A percentile compares a stretch with the other conserved stretches of the same genome.
These are phyloP conservation scores for Mesochorus sp. DNA, from an alignment of 2,888 invertebrate species.

Conservation along the genomic window DNA sequence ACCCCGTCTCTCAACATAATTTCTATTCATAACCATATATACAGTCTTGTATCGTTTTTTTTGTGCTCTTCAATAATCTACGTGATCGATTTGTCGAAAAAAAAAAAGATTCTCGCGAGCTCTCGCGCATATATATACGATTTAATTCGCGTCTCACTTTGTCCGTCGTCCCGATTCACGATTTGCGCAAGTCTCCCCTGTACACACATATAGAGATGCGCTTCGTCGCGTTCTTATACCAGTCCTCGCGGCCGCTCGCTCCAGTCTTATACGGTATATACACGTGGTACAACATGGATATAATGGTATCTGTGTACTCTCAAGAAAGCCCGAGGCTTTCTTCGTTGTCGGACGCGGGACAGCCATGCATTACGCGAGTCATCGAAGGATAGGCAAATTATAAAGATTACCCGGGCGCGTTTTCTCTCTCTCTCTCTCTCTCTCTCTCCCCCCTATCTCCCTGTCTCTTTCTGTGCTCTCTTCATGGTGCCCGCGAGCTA, in stretches of 20 bases:
- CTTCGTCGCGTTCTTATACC: constrained; percentile 30
- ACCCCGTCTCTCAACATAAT: constrained; percentile 21
- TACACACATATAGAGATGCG: constrained; percentile 33
- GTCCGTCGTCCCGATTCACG: constrained; percentile 15
- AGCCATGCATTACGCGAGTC: constrained; percentile 69
- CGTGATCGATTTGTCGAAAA: too few relatives aligned
- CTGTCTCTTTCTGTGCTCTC: background rate
- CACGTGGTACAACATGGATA: too few relatives aligned
- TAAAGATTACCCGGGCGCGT: constrained; percentile 65
- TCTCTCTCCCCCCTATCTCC: too few relatives aligned
- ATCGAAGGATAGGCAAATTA: constrained; percentile 70
- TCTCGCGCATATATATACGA: background rate
- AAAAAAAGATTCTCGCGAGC: too few relatives aligned
- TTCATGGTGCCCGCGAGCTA: constrained; percentile 26
- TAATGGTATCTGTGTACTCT: background rate
- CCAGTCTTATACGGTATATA: background rate
- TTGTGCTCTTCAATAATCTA: too few relatives aligned
- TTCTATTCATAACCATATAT: constrained; percentile 14
- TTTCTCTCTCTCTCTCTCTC: constrained; percentile 23
- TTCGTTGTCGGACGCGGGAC: constrained; percentile 63
- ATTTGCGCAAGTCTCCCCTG: background rate
- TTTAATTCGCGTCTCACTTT: constrained; percentile 41
- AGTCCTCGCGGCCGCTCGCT: constrained; percentile 15
- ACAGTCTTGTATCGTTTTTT: background rate
- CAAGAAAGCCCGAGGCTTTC: constrained; percentile 46